Base-by-base conservation (phyloP, 53 echinoderm and acorn worm species). In the Mesocentrotus franciscanus region DNA sequence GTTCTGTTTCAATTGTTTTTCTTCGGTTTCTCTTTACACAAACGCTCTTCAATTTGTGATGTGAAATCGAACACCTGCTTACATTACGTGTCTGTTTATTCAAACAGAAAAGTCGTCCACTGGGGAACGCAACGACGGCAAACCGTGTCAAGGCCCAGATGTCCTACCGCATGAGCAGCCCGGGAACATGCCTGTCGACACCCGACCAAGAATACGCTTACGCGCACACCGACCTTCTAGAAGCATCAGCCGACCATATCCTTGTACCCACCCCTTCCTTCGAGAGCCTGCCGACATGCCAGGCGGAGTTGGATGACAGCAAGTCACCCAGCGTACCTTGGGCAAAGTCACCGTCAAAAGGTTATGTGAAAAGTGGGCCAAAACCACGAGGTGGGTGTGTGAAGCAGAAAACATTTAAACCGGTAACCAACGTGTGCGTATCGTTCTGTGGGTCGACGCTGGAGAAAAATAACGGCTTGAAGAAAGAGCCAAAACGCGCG, bases 51-150 rank as follows among this genome's bases (percentile, higher is more conserved):
- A 18, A 61, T 61, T 61, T 17, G 61, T 18, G 17, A 61, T 61
- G 15, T 61, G 0, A 61, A 15, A n/a, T 10, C 6, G 10, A 14
- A 32, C 12, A 76, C 33, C 8, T 76, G 30, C 0, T 32, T 76
- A 27, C 13, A 76, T 30, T 76, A 33, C 29, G n/a, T 76, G 9
- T 58, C 56, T 58, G 60, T 66, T 66, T 64, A 90, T 85, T 79
- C 68, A 36, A 36, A 5, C 74, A 97, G 97, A 94, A 87, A 68
- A 97, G 78, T 58, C 97, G 96, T n/a, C 98, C 97, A 66, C 89
- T 98, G 35, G 99, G 99, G 36, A 97, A 99, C 58, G 98, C 99
- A 33, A 98, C 98, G 16, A 99, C 99, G 55, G 98, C 93, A 16
- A 99, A 98, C 95, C 96, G 92, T 24, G 93, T 99, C 32, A 92